These are phyloP conservation scores for Drosophila virilis DNA, from an alignment of 1,140 invertebrate species.

Conservation along the genomic window DNA sequence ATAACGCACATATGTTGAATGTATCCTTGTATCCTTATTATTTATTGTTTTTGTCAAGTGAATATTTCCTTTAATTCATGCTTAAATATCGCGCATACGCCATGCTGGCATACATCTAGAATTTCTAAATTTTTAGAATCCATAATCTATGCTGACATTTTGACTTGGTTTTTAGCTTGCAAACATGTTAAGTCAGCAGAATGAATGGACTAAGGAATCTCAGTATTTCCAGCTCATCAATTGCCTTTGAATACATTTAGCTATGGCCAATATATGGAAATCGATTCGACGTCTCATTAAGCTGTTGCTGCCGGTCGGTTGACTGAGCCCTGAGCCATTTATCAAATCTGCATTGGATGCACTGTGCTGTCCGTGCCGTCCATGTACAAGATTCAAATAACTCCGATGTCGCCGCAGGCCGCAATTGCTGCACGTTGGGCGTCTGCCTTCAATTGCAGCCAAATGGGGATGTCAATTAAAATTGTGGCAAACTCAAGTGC, in stretches of 20 bases:
- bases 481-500: constrained; percentile 77
- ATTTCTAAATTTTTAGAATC: not conserved
- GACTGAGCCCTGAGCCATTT: constrained; percentile 49
- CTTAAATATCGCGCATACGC: no score
- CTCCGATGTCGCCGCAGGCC: constrained; percentile 15
- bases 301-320: constrained; percentile 15
- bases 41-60: no score
- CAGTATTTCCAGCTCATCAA: constrained; percentile 12
- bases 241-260: constrained; percentile 16
- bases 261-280: constrained; percentile 9
- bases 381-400: constrained; percentile 7
- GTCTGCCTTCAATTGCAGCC: constrained; percentile 36
- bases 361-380: not conserved
- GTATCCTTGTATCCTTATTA: no score
- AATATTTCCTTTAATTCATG: no score
- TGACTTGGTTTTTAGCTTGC: not conserved
- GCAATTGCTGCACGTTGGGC: constrained; percentile 23
- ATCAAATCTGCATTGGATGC: constrained; percentile 50
- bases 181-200: not conserved
- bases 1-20: no score
- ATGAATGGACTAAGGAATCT: constrained; percentile 1
- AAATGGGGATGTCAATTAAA: constrained; percentile 73
- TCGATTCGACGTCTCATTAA: constrained; percentile 54
- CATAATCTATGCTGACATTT: not conserved
- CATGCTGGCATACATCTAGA: not conserved